Conservation (phyloP, 2,888 invertebrate species). For the Adela reaumurella region DNA sequence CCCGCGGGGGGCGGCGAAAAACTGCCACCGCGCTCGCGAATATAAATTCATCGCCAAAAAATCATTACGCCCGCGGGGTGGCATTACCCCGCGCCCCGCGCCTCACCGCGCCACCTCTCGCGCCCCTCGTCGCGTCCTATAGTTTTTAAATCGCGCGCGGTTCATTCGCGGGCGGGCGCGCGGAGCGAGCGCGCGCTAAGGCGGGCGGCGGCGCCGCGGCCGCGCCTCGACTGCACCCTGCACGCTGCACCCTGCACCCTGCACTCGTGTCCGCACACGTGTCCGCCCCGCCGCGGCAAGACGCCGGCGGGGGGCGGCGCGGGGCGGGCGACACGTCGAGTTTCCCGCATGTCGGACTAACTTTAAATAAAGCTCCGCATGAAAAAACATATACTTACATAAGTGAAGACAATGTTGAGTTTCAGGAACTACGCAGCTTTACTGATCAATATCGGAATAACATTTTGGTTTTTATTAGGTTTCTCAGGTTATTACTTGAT, state of each 20-base stretch:
- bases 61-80: constrained; percentile 78
- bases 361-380: neutral
- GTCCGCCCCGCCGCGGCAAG: constrained; percentile 17
- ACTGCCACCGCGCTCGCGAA: constrained; percentile 63
- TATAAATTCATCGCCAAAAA: constrained; percentile 81
- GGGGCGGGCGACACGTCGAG: neutral
- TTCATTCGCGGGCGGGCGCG: constrained; percentile 29
- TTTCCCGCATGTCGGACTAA: neutral
- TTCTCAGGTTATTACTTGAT: too few species aligned
- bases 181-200: constrained; percentile 43
- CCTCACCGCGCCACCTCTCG: constrained; percentile 22
- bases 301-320: constrained; percentile 6
- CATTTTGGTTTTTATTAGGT: too few species aligned
- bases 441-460: too few species aligned
- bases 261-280: constrained; percentile 24
- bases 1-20: constrained; percentile 43
- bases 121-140: constrained; percentile 23
- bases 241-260: constrained; percentile 17
- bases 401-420: too few species aligned
- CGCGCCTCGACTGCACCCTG: constrained; percentile 4
- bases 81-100: constrained; percentile 57
- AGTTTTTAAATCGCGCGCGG: constrained; percentile 53
- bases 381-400: neutral
- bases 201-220: constrained; percentile 29
- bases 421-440: too few species aligned